Evolutionary conservation across 2,113 vertebrate species (phyloP).

Genomic region (Rhinolophus ferrumequinum): DNA sequence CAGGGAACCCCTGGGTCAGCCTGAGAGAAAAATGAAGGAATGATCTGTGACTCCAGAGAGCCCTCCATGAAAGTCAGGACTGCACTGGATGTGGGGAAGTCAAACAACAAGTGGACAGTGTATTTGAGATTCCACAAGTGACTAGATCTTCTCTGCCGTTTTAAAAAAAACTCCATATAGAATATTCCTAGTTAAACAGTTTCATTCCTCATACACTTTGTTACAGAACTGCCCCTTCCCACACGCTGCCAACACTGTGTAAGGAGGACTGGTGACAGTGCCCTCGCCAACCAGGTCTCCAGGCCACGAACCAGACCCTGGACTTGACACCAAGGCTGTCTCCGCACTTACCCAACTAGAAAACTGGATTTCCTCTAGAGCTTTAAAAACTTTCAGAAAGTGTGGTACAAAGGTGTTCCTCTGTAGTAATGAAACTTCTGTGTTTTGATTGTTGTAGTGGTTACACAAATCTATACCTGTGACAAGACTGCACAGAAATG

Average conservation of each 20-base stretch:
- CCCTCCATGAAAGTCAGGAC: background rate
- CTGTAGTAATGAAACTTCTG: background rate
- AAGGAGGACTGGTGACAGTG: background rate
- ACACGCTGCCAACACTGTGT: background rate
- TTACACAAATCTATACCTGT: background rate
- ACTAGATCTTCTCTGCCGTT: background rate
- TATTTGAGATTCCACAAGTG: background rate
- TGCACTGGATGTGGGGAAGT: background rate
- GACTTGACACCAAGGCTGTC: background rate
- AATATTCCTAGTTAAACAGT: background rate
- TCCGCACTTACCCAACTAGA: background rate
- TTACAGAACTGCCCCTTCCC: background rate
- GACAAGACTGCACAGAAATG: background rate
- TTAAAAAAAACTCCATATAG: background rate
- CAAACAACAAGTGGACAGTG: background rate
- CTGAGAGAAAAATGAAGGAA: background rate
- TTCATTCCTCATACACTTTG: background rate
- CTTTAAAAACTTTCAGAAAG: background rate
- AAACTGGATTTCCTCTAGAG: background rate
- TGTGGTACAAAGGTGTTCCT: background rate
- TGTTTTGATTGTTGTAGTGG: background rate
- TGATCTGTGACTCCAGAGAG: background rate
- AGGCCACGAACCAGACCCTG: background rate
- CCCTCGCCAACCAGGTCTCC: background rate
- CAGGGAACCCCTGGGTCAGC: background rate